Base-by-base conservation (phyloP, 1,140 invertebrate species). In the Drosophila subpulchrella region DNA sequence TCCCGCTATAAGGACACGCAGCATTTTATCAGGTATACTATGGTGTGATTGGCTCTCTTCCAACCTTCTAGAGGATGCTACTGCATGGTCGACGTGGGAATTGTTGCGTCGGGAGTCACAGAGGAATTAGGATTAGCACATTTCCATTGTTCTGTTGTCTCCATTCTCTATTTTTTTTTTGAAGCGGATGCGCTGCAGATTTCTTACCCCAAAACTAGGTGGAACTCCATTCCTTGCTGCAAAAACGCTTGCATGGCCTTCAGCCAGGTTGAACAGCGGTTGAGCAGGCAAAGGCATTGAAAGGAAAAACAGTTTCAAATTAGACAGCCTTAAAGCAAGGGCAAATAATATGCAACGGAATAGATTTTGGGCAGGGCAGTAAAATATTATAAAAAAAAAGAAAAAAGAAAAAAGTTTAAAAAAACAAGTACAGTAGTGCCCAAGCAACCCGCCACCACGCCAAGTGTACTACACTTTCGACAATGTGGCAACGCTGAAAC, bases 1-100 rank as follows among this genome's bases (percentile, higher is more conserved):
- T 94, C 95, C 85, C 96, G 95, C 82, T 98, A 95, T 92, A 95
- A 95, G 91, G 95, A 96, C 77, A 94, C 96, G 84, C 94, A 94
- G 76, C 93, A 95, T n/a, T 98, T 97, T 93, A 93, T 98, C 93
- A 97, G 97, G 97, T 98, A 97, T 94, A 80, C 91, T 89, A 85
- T 85, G 47, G 46, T 78, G 57, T 83, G 61, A 76, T 62, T 62
- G 39, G 27, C 39, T 46, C 34, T 51, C 60, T 30, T 39, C 34
- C 63, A 42, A 62, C 55, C 17, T 42, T 55, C 46, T 59, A 51
- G 59, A 34, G 50, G 48, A 57, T 60, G 51, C 56, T 42, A 39
- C 63, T 48, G 32, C 13, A 50, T 47, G 24, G 32, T 42, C 80
- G 66, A 48, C 80, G 75, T 68, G 74, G 79, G 63, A 83, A n/a